Base-by-base conservation (phyloP, 2,113 vertebrate genomes). In the Carassius gibelio region DNA sequence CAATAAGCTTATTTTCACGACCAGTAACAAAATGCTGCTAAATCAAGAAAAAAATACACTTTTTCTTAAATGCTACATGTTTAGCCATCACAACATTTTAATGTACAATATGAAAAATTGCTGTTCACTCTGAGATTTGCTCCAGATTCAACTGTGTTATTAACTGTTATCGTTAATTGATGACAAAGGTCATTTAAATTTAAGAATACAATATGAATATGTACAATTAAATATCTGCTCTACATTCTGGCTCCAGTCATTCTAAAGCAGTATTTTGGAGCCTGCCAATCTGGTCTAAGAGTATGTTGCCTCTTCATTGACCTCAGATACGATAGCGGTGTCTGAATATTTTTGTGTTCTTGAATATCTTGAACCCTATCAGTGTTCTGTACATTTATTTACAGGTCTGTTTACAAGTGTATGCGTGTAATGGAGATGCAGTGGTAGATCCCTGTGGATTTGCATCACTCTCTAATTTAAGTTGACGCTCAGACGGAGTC, bases 391-490 rank as follows among this genome's bases (percentile, higher is more conserved):
- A 75, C 48, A 64, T 62, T 84, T 88, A 87, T 87, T 87, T 89
- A 68, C 80, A 69, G 71, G 69, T 64, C 77, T 50, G 84, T 88
- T 86, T 84, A 86, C n/a, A 81, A 82, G 81, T 84, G 55, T 59
- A 42, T 84, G 61, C n/a, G 64, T 69, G 79, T 85, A 30, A 50
- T 87, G 38, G 62, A 85, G 88, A 87, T 89, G 61, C 81, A 86
- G 82, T 72, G 74, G 77, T 26, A 84, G 80, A 87, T 82, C 87
- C 42, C 82, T 86, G 75, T 19, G 81, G 85, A 84, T 87, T 84
- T 86, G 71, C 75, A 89, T 90, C 83, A 84, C 61, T 82, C 83
- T 89, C 89, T 91, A 90, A 89, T 88, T 93, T 90, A 88, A 88
- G 85, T 78, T 26, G 13, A 86, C 68, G 68, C 75, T 64, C 88